Evolutionary conservation across 2,888 invertebrate species (phyloP), one percentile per base, ranked within the genome.

Genomic region (Stenoptilia bipunctidactyla): DNA sequence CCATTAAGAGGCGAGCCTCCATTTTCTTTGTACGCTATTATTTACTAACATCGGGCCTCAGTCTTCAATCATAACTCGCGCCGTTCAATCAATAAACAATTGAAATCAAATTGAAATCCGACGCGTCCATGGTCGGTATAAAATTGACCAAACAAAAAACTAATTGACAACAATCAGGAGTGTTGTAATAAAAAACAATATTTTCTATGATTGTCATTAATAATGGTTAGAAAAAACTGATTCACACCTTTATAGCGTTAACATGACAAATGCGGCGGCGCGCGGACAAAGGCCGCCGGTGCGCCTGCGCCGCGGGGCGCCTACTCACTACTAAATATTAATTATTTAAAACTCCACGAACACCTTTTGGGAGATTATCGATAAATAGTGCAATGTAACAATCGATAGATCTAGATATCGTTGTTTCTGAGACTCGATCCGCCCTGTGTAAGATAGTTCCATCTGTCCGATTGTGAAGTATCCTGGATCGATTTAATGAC

Each of bases 151-250:
- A 64, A 73, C 72, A 79, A 77, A 79, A 79, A 79, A 71, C 70
- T 76, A 80, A 82, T 77, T 80, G 82, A 79, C 76, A 76, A 77
- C 77, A 79, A 82, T 79, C 80, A 77, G 73, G 72, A 71, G 56
- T 67, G 67, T 65, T 67, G 67, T 61, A 70, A 71, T 65, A 79
- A 80, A 76, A 76, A 79, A 79, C 69, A 73, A 76, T 76, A 73
- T 76, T 77, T 79, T 75, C 74, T 80, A 77, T 75, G 73, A 76
- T 75, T 80, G 79, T 77, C 75, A 79, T 77, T 80, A 75, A 74
- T 79, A 75, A 80, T 76, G 56, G 66, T 74, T 73, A 67, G 66
- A 77, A 82, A 75, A 82, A 79, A 79, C 71, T 69, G 68, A 74
- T 82, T 82, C 82, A 83, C 82, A 83, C 82, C 79, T 83, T 75